Evolutionary conservation across 2,888 invertebrate genomes (phyloP), one percentile per base, ranked within the genome.

Genomic region (Drosophila mayaguana): DNA sequence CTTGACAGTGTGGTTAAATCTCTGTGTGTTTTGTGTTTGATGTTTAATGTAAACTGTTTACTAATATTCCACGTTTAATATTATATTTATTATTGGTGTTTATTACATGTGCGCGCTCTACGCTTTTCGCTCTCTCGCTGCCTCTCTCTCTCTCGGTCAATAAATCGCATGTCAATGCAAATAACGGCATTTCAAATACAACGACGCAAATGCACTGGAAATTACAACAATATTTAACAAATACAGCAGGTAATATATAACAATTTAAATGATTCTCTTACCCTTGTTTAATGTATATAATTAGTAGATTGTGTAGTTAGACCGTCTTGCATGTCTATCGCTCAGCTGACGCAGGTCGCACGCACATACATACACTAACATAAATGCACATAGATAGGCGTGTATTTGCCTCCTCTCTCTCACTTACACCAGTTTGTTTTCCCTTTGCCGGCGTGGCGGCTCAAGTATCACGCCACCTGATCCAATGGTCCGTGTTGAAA

Each of bases 381-480:
- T 36, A 22, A 34, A 22, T 53, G 36, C 36, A 48, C 42, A 45
- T 18, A 50, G 28, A 45, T 16, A 14, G 46, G 56, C 63, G 55
- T 57, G 64, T 78, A 63, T 61, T 62, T 48, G 28, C n/a, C 36
- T 62, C 53, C 36, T 62, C 56, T 60, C 57, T 61, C n/a, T n/a
- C 56, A 54, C 59, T 62, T 50, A 59, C 46, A 20, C 28, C n/a
- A 18, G 16, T 34, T 68, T 64, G 22, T 22, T 45, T 54, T 51
- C 61, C 51, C 53, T 54, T 61, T 53, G 63, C 79, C 63, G 78
- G 70, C 45, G 40, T 62, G 36, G 34, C 63, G 36, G 62, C 80
- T 68, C 69, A 63, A 72, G 73, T 80, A 81, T 88, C 83, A 88
- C 83, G 83, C 86, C 83, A 83, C 78, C 88, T 86, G 83, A 88